Base-by-base conservation (phyloP, 64 coral and sea anemone genomes). In the Catalaphyllia jardinei region DNA sequence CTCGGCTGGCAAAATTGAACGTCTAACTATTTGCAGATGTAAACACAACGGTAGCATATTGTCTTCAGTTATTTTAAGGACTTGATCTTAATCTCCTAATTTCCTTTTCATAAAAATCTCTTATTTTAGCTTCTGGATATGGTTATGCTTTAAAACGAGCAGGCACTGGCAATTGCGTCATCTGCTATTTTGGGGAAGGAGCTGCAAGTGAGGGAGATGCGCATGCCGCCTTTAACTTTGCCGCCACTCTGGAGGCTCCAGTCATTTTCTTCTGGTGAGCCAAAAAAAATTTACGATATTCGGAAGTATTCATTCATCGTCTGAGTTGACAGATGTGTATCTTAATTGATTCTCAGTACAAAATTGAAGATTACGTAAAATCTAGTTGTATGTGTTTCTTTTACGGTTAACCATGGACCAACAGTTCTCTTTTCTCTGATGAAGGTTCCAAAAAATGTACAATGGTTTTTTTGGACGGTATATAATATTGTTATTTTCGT, bases 131-230 rank as follows among this genome's bases (percentile, higher is more conserved):
- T 57, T 93, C 96, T 50, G 96, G 96, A 4, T 91, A 94, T 83
- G 96, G 83, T 6, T 98, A 98, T 90, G 96, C 96, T 9, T 10
- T 95, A 17, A 98, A 95, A 73, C 77, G 93, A 88, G 78, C 90
- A 25, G 96, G 96, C 13, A 98, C 88, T 57, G 84, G 83, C 19
- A 95, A 90, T 63, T 95, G 93, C 69, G 96, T 98, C 8, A 87
- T 93, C 20, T 98, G 96, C 77, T 98, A 98, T 75, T 98, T 98
- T 91, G 96, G 96, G 54, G 96, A 98, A 38, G 96, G 96, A 24
- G 96, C 96, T 0, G 96, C 96, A 33, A 98, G 96, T 90, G 96
- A 98, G 74, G 96, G 96, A 13, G 96, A 98, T 81, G 93, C 93
- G 10, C 96, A 98, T 90, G 87, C 93, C 28, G 96, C 96, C 0